Evolutionary conservation across 2,113 vertebrate species (phyloP).

Genomic region (Bagarius yarrelli): DNA sequence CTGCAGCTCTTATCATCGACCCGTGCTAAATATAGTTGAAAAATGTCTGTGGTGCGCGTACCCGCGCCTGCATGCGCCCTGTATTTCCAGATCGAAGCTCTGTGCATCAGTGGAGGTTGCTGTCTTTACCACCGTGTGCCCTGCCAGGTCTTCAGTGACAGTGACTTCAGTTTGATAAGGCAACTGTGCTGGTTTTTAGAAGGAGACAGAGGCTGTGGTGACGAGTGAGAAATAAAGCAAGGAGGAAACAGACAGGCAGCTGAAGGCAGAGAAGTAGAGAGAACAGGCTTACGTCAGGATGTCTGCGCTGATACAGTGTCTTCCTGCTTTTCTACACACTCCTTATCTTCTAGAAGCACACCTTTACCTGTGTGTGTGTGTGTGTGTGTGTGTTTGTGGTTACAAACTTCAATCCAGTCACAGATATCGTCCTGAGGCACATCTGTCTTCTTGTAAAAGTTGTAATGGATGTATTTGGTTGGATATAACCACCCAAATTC

Average conservation of each 20-base stretch:
- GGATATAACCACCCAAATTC: too few relatives aligned
- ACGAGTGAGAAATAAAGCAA: neutral
- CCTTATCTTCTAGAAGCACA: slow-evolving; percentile 42
- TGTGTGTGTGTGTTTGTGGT: slow-evolving; percentile 11
- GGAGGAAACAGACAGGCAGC: slow-evolving; percentile 8
- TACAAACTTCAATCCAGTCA: slow-evolving; percentile 6
- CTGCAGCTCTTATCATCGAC: slow-evolving; percentile 40
- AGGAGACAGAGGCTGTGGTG: slow-evolving; percentile 6
- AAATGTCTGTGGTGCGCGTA: slow-evolving; percentile 9
- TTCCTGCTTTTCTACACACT: slow-evolving; percentile 22
- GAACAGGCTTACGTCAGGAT: slow-evolving; percentile 15
- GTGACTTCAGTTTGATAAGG: slow-evolving; percentile 14
- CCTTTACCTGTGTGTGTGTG: neutral
- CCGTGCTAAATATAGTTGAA: slow-evolving; percentile 48
- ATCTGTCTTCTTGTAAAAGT: neutral
- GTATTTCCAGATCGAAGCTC: slow-evolving; percentile 19
- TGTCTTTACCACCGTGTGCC: slow-evolving; percentile 37
- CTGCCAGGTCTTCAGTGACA: slow-evolving; percentile 38
- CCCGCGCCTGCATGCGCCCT: neutral
- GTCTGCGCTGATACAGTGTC: slow-evolving; percentile 36
- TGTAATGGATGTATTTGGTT: slow-evolving; percentile 8
- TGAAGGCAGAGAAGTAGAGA: neutral
- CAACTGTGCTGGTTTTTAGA: slow-evolving; percentile 30
- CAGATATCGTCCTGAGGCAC: slow-evolving; percentile 29
- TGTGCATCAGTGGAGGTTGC: slow-evolving; percentile 29